These are phyloP conservation scores for Pterocles gutturalis DNA, from an alignment of 2,113 vertebrate species.

Conservation along the genomic window DNA sequence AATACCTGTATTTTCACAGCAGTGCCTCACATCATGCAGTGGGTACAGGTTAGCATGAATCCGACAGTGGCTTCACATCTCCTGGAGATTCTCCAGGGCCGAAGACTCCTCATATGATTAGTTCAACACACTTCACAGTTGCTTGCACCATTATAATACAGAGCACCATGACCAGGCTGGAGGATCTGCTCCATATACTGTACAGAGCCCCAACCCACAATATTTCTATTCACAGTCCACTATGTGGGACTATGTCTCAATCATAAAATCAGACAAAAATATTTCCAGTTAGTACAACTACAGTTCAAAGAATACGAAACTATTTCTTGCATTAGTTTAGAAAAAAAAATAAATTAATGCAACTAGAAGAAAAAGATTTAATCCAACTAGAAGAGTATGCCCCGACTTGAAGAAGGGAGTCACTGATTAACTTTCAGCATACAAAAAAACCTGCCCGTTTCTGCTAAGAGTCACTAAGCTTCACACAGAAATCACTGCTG, in stretches of 20 bases:
- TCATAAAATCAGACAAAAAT: neutral
- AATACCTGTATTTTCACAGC: neutral
- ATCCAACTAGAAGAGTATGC: neutral
- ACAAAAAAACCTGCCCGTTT: neutral
- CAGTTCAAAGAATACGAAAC: neutral
- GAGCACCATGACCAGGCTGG: neutral
- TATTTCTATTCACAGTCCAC: neutral
- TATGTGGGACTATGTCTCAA: neutral
- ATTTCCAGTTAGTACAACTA: neutral
- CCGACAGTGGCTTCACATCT: neutral
- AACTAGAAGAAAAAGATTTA: neutral
- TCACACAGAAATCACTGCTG: slow-evolving; percentile 8
- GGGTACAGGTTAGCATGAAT: neutral
- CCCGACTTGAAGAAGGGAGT: neutral
- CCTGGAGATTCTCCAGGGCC: neutral
- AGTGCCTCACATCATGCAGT: neutral
- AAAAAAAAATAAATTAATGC: neutral
- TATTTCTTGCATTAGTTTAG: neutral
- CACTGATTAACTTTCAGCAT: neutral
- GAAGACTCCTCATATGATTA: neutral
- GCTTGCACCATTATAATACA: neutral
- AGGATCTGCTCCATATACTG: neutral
- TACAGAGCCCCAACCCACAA: neutral
- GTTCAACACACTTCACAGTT: neutral
- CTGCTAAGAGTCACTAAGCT: neutral